These are phyloP conservation scores for Catharus fuscescens DNA, from an alignment of 2,113 vertebrate species.

Conservation along the genomic window DNA sequence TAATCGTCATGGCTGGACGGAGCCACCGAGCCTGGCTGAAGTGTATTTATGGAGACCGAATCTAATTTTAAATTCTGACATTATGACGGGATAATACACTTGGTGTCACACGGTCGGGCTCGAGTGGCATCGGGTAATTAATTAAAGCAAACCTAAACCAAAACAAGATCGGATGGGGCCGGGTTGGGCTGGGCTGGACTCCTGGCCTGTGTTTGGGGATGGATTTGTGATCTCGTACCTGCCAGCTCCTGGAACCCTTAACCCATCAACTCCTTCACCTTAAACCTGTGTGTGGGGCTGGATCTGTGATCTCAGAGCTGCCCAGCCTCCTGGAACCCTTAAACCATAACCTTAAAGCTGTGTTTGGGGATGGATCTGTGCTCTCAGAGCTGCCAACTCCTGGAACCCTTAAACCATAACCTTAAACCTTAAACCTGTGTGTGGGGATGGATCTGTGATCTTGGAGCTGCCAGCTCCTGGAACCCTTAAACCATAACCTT, in stretches of 20 bases:
- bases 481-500: too few species aligned
- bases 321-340: not conserved
- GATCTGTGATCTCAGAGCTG: not conserved
- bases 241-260: too few species aligned
- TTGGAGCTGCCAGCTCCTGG: too few species aligned
- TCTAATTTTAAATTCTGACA: slow-evolving; percentile 66
- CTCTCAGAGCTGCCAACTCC: too few species aligned
- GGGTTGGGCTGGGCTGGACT: not conserved
- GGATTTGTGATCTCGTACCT: too few species aligned
- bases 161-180: not conserved
- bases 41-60: not conserved
- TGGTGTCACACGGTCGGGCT: slow-evolving; percentile 27
- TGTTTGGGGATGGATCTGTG: too few species aligned
- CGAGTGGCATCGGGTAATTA: not conserved
- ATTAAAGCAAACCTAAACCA: slow-evolving; percentile 29
- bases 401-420: too few species aligned
- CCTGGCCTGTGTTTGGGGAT: not conserved
- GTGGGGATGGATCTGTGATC: too few species aligned
- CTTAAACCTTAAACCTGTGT: too few species aligned
- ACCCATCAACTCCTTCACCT: too few species aligned
- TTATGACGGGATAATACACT: slow-evolving; percentile 38
- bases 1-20: not conserved
- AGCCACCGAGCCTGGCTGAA: not conserved
- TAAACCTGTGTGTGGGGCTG: too few species aligned
- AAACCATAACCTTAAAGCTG: too few species aligned